Base-by-base conservation (phyloP, 2,113 vertebrate genomes). In the Chamaetylas fuelleborni region DNA sequence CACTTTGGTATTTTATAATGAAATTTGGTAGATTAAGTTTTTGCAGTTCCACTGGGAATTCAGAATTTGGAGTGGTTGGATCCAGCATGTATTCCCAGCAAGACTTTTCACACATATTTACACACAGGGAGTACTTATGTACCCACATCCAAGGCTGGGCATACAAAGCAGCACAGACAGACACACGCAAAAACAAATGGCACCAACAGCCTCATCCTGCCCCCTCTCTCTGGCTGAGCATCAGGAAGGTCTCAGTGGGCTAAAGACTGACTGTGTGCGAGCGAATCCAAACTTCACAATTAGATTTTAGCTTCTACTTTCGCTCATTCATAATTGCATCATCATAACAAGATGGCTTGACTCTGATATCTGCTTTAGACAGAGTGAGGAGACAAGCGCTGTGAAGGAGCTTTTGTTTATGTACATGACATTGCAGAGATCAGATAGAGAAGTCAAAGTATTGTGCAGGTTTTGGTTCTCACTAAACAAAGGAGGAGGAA, bases 41-140 rank as follows among this genome's bases (percentile, higher is more conserved):
- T 67, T 14, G 22, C 31, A 11, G 4, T 48, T 81, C 53, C 53
- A 43, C 5, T 48, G 53, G 38, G 22, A 90, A 71, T 82, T 57
- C 62, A 58, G 53, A 56, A 62, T 66, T 57, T 48, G 31, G 36
- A 61, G 26, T 22, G 36, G 8, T n/a, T 57, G 26, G 71, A 76
- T 71, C 14, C 65, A 66, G 64, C 11, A 8, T 16, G 48, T n/a
- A 13, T 34, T 61, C 12, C 57, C 43, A 43, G 38, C 29, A 62
- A 38, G 28, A 24, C 19, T 2, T 2, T 26, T 11, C 12, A 31
- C 33, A 33, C 1, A 2, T 19, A 11, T 3, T 14, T 42, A 7
- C n/a, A 48, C 18, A 26, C 4, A 57, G 20, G 28, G 26, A 0
- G 1, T 16, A 34, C 23, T 78, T 33, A 13, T 4, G n/a, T 31